phyloP scores from a whole-genome alignment of 2,113 vertebrate genomes.

The Bostrychus sinensis region DNA sequence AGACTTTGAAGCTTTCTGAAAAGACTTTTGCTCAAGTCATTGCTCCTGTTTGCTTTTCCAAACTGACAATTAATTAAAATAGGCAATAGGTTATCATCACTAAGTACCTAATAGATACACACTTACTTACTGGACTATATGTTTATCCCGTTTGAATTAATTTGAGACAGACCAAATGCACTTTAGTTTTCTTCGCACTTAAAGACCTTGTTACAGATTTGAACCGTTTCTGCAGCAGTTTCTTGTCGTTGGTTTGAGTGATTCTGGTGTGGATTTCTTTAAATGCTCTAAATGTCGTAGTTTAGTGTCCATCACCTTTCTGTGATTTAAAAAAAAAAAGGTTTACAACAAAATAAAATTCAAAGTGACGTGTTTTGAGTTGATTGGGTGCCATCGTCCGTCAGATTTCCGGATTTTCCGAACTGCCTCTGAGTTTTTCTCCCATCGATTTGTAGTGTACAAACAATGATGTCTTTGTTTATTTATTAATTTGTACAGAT shows the following conservation, averaged over 20 bases:
- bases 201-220: neutral
- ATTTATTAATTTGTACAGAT: conserved; percentile 81
- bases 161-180: neutral
- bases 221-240: conserved; percentile 4
- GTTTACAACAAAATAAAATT: conserved; percentile 46
- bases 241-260: conserved; percentile 1
- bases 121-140: no score
- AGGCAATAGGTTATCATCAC: no score
- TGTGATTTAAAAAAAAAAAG: conserved; percentile 48
- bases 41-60: neutral
- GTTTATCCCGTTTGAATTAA: neutral
- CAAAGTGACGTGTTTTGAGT: conserved; percentile 23
- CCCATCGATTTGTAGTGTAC: conserved; percentile 54
- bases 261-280: conserved; percentile 5
- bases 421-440: conserved; percentile 58
- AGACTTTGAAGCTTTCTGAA: neutral
- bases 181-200: neutral
- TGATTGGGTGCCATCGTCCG: conserved; percentile 69
- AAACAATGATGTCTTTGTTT: conserved; percentile 60
- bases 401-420: conserved; percentile 63
- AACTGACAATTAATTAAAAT: neutral
- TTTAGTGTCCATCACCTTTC: conserved; percentile 26
- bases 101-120: no score
- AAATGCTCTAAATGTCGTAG: neutral
- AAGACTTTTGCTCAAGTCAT: neutral